These are phyloP conservation scores for Silurus asotus DNA, from an alignment of 2,113 vertebrate genomes.

Conservation along the genomic window DNA sequence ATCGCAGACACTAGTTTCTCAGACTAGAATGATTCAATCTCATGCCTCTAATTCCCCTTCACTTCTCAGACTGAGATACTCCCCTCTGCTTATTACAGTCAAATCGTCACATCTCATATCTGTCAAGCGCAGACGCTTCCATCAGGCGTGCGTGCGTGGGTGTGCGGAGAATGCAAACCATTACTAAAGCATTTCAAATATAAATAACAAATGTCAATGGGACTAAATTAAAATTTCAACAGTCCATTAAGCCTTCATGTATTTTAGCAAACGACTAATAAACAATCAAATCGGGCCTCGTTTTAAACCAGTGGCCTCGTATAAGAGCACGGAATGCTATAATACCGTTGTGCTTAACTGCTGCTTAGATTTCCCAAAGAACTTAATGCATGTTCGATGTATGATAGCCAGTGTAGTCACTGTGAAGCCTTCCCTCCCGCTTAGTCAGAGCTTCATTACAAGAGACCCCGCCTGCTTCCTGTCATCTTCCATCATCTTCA, in stretches of 20 bases:
- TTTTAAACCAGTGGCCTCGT: background rate
- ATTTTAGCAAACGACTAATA: conserved; percentile 19
- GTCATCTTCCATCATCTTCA: conserved; percentile 49
- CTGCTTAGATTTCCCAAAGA: conserved; percentile 3
- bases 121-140: conserved; percentile 30
- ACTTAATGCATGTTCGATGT: background rate
- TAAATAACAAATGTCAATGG: conserved; percentile 13
- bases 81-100: conserved; percentile 47
- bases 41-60: conserved; percentile 40
- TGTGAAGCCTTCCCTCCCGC: conserved; percentile 12
- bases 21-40: conserved; percentile 56
- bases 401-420: background rate
- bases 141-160: conserved; percentile 7
- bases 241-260: conserved; percentile 17
- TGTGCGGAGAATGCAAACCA: conserved; percentile 8
- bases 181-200: conserved; percentile 14
- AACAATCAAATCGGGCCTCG: background rate
- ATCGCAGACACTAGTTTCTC: conserved; percentile 37
- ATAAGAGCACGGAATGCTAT: background rate
- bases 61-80: conserved; percentile 28
- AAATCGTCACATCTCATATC: conserved; percentile 42
- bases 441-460: conserved; percentile 40
- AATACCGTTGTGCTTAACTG: background rate
- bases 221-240: conserved; percentile 18
- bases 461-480: conserved; percentile 43